Evolutionary conservation across 2,797 vertebrate species (phyloP).

Genomic region (Squalus acanthias): DNA sequence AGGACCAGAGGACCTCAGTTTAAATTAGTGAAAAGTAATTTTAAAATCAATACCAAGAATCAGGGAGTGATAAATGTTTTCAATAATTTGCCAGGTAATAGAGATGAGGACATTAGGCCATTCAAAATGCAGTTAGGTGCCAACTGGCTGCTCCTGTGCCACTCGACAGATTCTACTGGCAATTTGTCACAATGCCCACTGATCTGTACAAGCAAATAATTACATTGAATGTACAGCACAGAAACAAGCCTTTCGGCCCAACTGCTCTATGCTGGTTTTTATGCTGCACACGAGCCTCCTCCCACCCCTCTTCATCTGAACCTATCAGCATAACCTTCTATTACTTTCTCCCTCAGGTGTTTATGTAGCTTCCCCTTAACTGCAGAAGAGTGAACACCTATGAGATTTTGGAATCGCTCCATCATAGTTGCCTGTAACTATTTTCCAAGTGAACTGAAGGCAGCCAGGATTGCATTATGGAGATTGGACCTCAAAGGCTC

Average conservation of each 20-base stretch:
- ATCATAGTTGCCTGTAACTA: background rate
- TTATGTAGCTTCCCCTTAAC: background rate
- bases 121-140: background rate
- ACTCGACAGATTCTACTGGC: background rate
- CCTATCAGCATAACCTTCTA: background rate
- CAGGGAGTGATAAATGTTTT: background rate
- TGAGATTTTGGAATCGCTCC: background rate
- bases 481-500: background rate
- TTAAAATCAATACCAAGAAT: conserved; percentile 18
- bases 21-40: conserved; percentile 9
- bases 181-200: background rate
- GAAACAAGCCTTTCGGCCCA: too few relatives aligned
- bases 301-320: background rate
- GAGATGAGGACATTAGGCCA: background rate
- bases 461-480: background rate
- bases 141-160: background rate
- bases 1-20: background rate
- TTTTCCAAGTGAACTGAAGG: background rate
- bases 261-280: too few relatives aligned
- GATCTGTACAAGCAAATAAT: background rate
- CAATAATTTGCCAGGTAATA: conserved; percentile 17
- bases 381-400: too few relatives aligned
- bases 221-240: background rate
- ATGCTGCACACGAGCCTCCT: background rate
- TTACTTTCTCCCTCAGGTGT: background rate